These are phyloP conservation scores for Argopecten irradians DNA, from an alignment of 1,140 invertebrate genomes.

Conservation along the genomic window DNA sequence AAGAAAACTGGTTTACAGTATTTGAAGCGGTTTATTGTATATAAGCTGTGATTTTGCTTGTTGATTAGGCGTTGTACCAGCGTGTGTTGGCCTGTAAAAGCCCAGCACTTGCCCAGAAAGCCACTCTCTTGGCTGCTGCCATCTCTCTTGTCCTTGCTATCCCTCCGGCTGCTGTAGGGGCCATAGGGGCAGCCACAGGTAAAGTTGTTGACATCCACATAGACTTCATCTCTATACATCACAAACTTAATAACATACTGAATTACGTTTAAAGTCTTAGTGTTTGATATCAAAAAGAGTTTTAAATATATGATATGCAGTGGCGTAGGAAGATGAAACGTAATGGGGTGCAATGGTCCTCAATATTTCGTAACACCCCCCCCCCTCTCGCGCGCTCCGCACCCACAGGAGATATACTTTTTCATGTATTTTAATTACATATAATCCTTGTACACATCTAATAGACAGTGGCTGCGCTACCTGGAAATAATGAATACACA, in stretches of 20 bases:
- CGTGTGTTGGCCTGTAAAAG: constrained; percentile 51
- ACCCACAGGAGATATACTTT: no score
- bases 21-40: no score
- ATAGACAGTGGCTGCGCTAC: no score
- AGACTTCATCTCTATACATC: no score
- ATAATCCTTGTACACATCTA: no score
- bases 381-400: no score
- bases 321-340: no score
- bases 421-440: no score
- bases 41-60: not conserved
- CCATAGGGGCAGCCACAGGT: constrained; percentile 54
- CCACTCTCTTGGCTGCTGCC: constrained; percentile 44
- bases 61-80: constrained; percentile 58
- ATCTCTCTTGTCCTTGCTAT: constrained; percentile 54
- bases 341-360: no score
- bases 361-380: no score
- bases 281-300: not conserved
- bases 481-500: no score
- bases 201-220: not conserved
- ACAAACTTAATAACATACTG: not conserved
- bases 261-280: not conserved
- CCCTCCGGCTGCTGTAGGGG: constrained; percentile 57
- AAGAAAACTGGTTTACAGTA: no score
- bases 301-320: not conserved
- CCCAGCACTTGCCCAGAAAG: constrained; percentile 40